Evolutionary conservation across 2,113 vertebrate species (phyloP).

Genomic region (Takifugu bimaculatus): DNA sequence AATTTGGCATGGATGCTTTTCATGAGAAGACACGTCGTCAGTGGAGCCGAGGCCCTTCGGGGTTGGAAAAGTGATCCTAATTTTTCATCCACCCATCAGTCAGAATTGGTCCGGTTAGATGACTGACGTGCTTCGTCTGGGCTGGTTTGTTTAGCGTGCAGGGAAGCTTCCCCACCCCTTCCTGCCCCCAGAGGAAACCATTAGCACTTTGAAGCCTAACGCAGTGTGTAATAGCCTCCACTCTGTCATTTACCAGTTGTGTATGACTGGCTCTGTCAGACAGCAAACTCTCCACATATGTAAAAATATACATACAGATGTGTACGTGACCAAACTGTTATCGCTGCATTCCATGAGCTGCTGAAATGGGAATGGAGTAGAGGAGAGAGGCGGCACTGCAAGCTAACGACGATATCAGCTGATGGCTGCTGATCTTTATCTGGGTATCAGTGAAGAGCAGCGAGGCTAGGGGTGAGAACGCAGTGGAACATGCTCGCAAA

Average conservation of each 20-base stretch:
- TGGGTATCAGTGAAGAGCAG: constrained; percentile 18
- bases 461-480: constrained; percentile 4
- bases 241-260: constrained; percentile 26
- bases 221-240: constrained; percentile 22
- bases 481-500: constrained; percentile 31
- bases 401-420: constrained; percentile 50
- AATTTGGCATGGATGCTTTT: constrained; percentile 10
- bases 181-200: constrained; percentile 4
- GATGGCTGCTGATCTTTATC: constrained; percentile 59
- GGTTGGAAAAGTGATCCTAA: constrained; percentile 15
- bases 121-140: neutral
- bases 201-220: constrained; percentile 29
- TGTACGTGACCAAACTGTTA: constrained; percentile 33
- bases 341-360: constrained; percentile 39
- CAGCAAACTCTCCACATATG: constrained; percentile 1
- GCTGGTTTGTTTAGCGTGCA: too few species aligned
- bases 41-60: constrained; percentile 8
- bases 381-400: constrained; percentile 8
- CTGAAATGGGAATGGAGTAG: constrained; percentile 28
- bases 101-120: constrained; percentile 12
- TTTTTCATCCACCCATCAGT: constrained; percentile 8
- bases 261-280: constrained; percentile 13
- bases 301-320: constrained; percentile 5
- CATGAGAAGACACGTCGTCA: constrained; percentile 22
- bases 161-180: neutral